Base-by-base conservation (phyloP, 2,888 invertebrate genomes). In the Selenia dentaria region DNA sequence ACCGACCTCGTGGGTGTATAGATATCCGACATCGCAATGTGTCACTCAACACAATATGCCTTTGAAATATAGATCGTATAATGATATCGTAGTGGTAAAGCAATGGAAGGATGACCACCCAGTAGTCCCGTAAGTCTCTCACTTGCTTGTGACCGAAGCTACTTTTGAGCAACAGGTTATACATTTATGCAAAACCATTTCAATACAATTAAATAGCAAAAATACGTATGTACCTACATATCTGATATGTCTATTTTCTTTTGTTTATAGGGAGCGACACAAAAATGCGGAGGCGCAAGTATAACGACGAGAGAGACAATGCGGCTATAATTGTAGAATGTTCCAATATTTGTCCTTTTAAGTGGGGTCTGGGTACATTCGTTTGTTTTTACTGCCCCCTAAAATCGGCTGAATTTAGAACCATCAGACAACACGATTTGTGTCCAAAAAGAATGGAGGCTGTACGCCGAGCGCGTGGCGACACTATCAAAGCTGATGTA, bases 301-400 rank as follows among this genome's bases (percentile, higher is more conserved):
- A 66, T 74, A 70, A 81, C 33, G 58, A 88, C 74, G 79, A 79
- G 60, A 85, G 87, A 67, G 80, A 81, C 74, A 88, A 89, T 62
- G 87, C 88, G 36, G 79, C 77, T 25, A 67, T 83, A 43, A 75
- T 87, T 44, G 65, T 88, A 41, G 79, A 84, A 61, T 79, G 66
- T 62, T 85, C 87, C 24, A 87, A 83, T 67, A 78, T 67, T 18
- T 77, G 77, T 42, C 88, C 88, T 1, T 88, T 88, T 64, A 72
- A 82, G 50, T 85, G 83, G 83, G 76, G 70, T 26, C 69, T 79
- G 3, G 84, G 84, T 0, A 51, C 65, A 3, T 88, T 83, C 54
- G 69, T 67, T 24, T 88, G 88, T 47, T 79, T 76, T 1, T 79
- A 66, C 56, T 88, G 88, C 49, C 58, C 79, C 0, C 56, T 64